These are phyloP conservation scores for Spinibarbus caldwelli DNA, from an alignment of 2,797 vertebrate genomes.

Conservation along the genomic window DNA sequence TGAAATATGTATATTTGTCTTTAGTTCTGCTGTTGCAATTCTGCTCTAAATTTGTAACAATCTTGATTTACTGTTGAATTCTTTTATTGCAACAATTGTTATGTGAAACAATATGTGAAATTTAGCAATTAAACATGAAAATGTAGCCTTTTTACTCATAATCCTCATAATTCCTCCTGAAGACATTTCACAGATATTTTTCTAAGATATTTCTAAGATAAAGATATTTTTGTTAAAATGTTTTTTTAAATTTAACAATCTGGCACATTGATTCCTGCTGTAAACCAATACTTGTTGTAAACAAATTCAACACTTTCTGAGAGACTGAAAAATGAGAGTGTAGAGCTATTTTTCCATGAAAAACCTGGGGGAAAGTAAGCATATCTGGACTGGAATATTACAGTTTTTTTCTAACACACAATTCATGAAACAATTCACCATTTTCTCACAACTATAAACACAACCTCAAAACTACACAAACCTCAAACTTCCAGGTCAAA, in stretches of 20 bases:
- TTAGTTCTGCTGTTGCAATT: not conserved
- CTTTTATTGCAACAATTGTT: no score
- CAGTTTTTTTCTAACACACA: no score
- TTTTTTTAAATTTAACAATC: not conserved
- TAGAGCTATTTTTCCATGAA: not conserved
- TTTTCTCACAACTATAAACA: no score
- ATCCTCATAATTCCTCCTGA: not conserved
- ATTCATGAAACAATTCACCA: no score
- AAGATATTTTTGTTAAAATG: no score
- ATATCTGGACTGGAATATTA: not conserved
- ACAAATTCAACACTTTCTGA: not conserved
- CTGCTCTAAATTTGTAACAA: no score
- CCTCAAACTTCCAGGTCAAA: no score
- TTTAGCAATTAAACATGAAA: not conserved
- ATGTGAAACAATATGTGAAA: not conserved
- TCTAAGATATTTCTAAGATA: no score
- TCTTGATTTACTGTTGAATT: not conserved
- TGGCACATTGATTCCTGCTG: not conserved
- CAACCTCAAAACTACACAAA: no score
- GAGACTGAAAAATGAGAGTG: not conserved
- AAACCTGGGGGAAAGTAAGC: not conserved
- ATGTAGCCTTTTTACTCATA: not conserved
- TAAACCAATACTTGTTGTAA: not conserved
- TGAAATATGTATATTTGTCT: not conserved
- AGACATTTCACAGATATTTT: not conserved